These are phyloP conservation scores for Anoplius nigerrimus DNA, from an alignment of 2,888 invertebrate species.

Conservation along the genomic window DNA sequence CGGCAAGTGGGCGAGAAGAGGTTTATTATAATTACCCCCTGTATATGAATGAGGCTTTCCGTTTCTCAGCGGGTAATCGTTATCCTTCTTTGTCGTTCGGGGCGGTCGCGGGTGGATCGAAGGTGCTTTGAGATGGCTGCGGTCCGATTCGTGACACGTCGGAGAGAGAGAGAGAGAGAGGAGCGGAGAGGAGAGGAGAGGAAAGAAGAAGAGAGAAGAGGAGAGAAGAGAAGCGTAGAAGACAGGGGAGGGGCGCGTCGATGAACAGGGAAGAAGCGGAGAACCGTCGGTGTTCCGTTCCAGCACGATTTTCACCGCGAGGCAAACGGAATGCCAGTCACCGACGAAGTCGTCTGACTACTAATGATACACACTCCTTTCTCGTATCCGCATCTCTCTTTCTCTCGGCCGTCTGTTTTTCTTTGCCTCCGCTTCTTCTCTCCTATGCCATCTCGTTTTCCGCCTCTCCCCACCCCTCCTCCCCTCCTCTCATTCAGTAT, in stretches of 20 bases:
- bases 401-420: conserved; percentile 22
- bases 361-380: conserved; percentile 43
- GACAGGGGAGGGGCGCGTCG: no score
- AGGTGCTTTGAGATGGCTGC: not conserved
- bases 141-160: conserved; percentile 18
- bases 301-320: conserved; percentile 39
- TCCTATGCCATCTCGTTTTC: conserved; percentile 12
- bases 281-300: conserved; percentile 25
- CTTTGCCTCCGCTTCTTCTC: conserved; percentile 13
- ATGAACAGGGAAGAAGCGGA: conserved; percentile 7
- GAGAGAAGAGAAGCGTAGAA: conserved; percentile 1
- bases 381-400: conserved; percentile 23
- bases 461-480: not conserved
- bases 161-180: not conserved
- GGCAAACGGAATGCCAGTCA: conserved; percentile 51
- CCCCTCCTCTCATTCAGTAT: conserved; percentile 37
- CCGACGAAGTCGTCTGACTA: conserved; percentile 48
- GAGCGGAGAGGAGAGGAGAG: not conserved
- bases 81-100: conserved; percentile 8
- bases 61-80: conserved; percentile 25
- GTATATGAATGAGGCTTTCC: conserved; percentile 1
- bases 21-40: conserved; percentile 30
- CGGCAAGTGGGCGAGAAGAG: conserved; percentile 4
- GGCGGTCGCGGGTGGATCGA: not conserved
- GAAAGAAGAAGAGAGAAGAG: not conserved